Evolutionary conservation across 2,888 invertebrate genomes (phyloP), one percentile per base, ranked within the genome.

Genomic region (Pyrocoelia pectoralis): DNA sequence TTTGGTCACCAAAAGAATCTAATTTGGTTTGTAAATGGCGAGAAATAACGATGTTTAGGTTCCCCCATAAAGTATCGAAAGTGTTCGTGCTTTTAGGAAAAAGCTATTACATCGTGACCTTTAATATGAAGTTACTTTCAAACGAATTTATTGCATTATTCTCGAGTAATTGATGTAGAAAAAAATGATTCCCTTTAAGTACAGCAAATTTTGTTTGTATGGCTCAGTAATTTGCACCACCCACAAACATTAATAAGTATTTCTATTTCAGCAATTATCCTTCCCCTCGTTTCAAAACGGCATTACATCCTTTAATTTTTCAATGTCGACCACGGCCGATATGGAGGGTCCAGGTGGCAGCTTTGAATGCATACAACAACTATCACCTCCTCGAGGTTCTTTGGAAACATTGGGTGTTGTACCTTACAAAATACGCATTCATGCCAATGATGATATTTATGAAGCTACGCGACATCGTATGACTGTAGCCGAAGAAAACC

Each of bases 401-500:
- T 84, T 95, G 81, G 91, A 92, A 83, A 89, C 90, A 74, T 88
- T 95, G 83, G 97, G 97, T 72, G 87, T 92, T 72, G 86, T 97
- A 83, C 90, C 91, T 75, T 88, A 91, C 80, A 93, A 93, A 81
- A 92, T 97, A 88, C 90, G 94, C 70, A 92, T 97, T 74, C 93
- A 93, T 80, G 97, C 97, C 76, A 97, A 95, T 78, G 97, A 97
- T 79, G 97, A 97, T 85, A 93, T 95, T 65, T 97, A 97, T 84
- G 94, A 94, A 83, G 90, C 92, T 74, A 97, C 97, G 72, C 88
- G 91, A 83, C 90, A 93, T 81, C 90, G 94, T 76, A 95, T 97
- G 93, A 94, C 93, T 77, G 89, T 90, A 77, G 94, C 92, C 71
- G 94, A 95, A 81, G 94, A 96, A 81, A 93, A 92, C 82, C 93